Conservation (phyloP, 1,140 invertebrate genomes). For the Kradibia gibbosae region DNA sequence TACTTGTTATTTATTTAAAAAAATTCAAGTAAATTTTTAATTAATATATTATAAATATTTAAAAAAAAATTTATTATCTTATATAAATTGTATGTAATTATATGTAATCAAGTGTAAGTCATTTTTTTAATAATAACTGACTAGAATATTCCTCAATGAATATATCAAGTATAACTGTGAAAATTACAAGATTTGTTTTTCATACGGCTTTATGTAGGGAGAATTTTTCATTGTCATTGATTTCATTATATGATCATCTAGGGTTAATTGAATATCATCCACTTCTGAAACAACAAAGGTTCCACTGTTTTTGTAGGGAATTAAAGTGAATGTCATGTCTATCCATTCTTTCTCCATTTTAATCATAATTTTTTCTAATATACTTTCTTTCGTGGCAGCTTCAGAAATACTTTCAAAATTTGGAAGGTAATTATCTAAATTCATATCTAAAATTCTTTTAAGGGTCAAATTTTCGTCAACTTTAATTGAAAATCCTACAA, state of each 20-base stretch:
- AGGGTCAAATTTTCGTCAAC: constrained; percentile 88
- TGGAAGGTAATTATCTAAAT: constrained; percentile 86
- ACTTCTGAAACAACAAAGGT: constrained; percentile 91
- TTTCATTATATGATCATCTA: constrained; percentile 97
- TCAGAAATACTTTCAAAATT: constrained; percentile 95
- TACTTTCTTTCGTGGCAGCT: constrained; percentile 94
- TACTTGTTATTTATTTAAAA: neutral
- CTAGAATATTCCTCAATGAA: neutral
- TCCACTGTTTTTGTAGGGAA: constrained; percentile 88
- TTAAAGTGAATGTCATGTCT: constrained; percentile 85
- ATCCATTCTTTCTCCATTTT: constrained; percentile 96
- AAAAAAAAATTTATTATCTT: too few relatives aligned
- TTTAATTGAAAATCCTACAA: constrained; percentile 91
- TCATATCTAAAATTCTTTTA: constrained; percentile 89
- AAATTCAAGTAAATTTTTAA: neutral
- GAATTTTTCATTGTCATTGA: constrained; percentile 97
- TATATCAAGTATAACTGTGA: neutral
- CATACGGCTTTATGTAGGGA: constrained; percentile 96
- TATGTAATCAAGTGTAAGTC: too few relatives aligned
- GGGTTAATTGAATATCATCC: constrained; percentile 93
- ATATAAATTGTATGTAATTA: too few relatives aligned
- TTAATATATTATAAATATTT: too few relatives aligned
- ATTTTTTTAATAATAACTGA: neutral
- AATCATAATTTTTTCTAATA: constrained; percentile 88
- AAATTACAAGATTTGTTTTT: constrained; percentile 78